Conservation (phyloP, 2,888 invertebrate species). For the Ectobius pallidus region DNA sequence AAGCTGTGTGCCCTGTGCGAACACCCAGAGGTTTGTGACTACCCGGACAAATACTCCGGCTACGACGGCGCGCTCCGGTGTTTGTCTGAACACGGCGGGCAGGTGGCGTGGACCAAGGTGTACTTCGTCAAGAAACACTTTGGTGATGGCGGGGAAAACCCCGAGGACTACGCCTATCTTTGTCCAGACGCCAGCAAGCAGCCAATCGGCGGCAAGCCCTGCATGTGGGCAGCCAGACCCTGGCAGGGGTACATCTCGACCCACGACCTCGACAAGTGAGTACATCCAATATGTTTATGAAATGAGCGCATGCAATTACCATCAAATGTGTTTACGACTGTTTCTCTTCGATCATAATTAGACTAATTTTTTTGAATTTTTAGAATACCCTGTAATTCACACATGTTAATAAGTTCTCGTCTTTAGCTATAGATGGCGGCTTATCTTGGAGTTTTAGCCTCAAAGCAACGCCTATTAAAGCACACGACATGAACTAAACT, state of each 20-base stretch:
- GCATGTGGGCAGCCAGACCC: slow-evolving; percentile 86
- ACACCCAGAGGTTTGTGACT: slow-evolving; percentile 75
- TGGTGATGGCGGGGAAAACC: slow-evolving; percentile 56
- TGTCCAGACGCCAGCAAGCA: slow-evolving; percentile 79
- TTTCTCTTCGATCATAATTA: too few species aligned
- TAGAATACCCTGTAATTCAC: too few species aligned
- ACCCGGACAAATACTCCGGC: slow-evolving; percentile 84
- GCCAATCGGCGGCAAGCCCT: slow-evolving; percentile 64
- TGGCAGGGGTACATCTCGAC: slow-evolving; percentile 60
- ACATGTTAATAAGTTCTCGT: too few species aligned
- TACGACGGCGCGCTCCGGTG: slow-evolving; percentile 87
- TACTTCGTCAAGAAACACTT: slow-evolving; percentile 81
- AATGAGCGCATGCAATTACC: neutral
- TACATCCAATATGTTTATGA: too few species aligned
- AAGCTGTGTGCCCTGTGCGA: slow-evolving; percentile 81
- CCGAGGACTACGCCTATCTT: slow-evolving; percentile 73
- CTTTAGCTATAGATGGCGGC: too few species aligned
- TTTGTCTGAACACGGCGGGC: slow-evolving; percentile 78
- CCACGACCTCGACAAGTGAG: slow-evolving; percentile 22
- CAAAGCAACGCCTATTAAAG: too few species aligned
- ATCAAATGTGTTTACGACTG: too few species aligned
- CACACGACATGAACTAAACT: too few species aligned
- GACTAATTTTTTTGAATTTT: too few species aligned
- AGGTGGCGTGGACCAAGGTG: slow-evolving; percentile 86
- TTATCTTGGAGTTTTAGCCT: too few species aligned